phyloP scores from a whole-genome alignment of 1,140 invertebrate genomes.

The Delia radicum region DNA sequence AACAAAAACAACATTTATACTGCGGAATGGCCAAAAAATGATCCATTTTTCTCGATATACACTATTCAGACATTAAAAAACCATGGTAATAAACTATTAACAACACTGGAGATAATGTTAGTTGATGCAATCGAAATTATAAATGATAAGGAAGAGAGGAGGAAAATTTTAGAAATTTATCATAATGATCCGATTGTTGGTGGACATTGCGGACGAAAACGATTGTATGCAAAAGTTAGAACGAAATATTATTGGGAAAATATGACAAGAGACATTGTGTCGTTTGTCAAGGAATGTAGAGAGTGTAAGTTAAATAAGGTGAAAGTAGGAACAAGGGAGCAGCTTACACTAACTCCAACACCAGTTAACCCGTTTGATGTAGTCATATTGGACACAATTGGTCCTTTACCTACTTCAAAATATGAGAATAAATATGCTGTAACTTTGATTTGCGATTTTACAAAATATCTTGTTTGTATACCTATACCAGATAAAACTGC shows the following conservation, averaged over 20 bases:
- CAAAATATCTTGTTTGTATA: conserved; percentile 18
- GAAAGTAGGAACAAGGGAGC: background rate
- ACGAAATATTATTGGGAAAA: conserved; percentile 5
- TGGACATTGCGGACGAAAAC: background rate
- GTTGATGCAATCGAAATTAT: background rate
- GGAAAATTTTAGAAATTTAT: background rate
- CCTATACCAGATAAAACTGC: conserved; percentile 10
- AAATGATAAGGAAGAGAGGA: background rate
- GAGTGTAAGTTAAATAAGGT: conserved; percentile 24
- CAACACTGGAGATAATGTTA: conserved; percentile 1
- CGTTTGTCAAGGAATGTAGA: conserved; percentile 11
- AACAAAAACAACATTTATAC: background rate
- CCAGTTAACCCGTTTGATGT: background rate
- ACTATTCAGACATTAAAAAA: background rate
- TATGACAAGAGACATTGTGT: conserved; percentile 18
- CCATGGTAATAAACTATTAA: conserved; percentile 17
- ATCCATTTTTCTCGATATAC: background rate
- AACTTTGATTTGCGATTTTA: conserved; percentile 3
- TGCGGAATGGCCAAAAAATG: background rate
- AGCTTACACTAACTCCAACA: background rate
- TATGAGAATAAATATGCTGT: background rate
- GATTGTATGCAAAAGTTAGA: background rate
- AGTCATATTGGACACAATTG: background rate
- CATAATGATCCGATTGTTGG: background rate
- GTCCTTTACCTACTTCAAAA: background rate